These are phyloP conservation scores for Cremastinae sp. DNA, from an alignment of 2,888 invertebrate genomes.

Conservation along the genomic window DNA sequence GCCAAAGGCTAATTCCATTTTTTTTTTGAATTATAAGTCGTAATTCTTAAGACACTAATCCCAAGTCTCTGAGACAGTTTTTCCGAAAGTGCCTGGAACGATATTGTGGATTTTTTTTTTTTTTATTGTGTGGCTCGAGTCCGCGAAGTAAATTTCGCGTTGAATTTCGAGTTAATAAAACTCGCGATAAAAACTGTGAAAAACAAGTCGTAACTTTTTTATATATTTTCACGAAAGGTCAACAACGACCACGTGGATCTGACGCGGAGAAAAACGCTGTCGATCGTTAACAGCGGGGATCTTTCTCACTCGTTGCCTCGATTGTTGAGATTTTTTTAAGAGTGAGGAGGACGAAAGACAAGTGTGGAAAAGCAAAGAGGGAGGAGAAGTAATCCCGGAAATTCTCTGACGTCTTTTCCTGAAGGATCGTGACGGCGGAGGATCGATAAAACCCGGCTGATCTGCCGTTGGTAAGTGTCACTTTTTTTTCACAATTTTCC, in stretches of 20 bases:
- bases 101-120: neutral
- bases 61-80: neutral
- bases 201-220: too few relatives aligned
- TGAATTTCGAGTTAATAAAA: too few relatives aligned
- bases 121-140: neutral
- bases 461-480: constrained; percentile 70
- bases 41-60: too few relatives aligned
- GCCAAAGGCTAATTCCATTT: neutral
- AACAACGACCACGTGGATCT: constrained; percentile 49
- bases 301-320: neutral
- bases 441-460: constrained; percentile 63
- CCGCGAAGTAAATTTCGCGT: too few relatives aligned
- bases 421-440: constrained; percentile 54
- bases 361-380: constrained; percentile 18
- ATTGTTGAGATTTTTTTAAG: constrained; percentile 12
- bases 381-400: constrained; percentile 13
- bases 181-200: too few relatives aligned
- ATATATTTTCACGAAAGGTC: neutral
- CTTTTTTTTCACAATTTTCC: constrained; percentile 18
- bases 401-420: constrained; percentile 8
- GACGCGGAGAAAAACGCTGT: constrained; percentile 4
- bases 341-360: too few relatives aligned
- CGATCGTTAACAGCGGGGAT: constrained; percentile 14
- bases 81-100: neutral
- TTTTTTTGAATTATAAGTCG: neutral